A percentile compares a stretch with the other conserved stretches of the same genome.
phyloP scores from a whole-genome alignment of 2,888 invertebrate species.

The Drosophila longiperda region DNA sequence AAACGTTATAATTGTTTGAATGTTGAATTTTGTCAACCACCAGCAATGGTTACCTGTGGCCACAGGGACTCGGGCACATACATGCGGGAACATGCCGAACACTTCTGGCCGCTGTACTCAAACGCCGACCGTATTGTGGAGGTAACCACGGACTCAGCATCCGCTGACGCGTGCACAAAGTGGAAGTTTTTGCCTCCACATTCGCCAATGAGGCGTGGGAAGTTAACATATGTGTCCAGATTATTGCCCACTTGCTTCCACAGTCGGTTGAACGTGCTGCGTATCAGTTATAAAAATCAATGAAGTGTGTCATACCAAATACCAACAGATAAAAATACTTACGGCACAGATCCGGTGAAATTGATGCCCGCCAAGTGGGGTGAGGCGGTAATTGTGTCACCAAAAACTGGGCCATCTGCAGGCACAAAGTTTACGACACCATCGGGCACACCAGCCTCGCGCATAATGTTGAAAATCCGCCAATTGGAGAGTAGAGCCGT shows the following conservation, averaged over 20 bases:
- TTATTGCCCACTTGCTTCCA: constrained; percentile 97
- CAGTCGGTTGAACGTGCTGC: constrained; percentile 94
- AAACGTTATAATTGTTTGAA: neutral
- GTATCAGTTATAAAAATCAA: constrained; percentile 33
- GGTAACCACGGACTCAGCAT: constrained; percentile 92
- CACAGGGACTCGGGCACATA: constrained; percentile 97
- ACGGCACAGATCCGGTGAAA: constrained; percentile 99
- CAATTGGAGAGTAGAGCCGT: constrained; percentile 98
- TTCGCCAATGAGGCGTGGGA: constrained; percentile 97
- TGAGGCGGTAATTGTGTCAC: constrained; percentile 93
- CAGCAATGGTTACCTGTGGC: constrained; percentile 86
- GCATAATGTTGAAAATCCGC: constrained; percentile 95
- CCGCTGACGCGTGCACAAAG: constrained; percentile 96
- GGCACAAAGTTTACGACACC: constrained; percentile 99
- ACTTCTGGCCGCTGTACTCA: constrained; percentile 99
- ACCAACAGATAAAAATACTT: constrained; percentile 74
- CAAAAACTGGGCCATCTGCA: constrained; percentile 97
- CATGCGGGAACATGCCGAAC: constrained; percentile 98
- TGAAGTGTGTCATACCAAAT: constrained; percentile 14
- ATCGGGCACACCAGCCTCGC: constrained; percentile 97
- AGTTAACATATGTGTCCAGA: constrained; percentile 92
- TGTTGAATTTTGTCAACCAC: neutral
- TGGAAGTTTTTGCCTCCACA: constrained; percentile 99
- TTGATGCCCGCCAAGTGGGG: constrained; percentile 96
- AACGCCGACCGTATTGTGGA: constrained; percentile 96